Evolutionary conservation across 2,888 invertebrate species (phyloP).

Genomic region (Pyrochroa serraticornis): DNA sequence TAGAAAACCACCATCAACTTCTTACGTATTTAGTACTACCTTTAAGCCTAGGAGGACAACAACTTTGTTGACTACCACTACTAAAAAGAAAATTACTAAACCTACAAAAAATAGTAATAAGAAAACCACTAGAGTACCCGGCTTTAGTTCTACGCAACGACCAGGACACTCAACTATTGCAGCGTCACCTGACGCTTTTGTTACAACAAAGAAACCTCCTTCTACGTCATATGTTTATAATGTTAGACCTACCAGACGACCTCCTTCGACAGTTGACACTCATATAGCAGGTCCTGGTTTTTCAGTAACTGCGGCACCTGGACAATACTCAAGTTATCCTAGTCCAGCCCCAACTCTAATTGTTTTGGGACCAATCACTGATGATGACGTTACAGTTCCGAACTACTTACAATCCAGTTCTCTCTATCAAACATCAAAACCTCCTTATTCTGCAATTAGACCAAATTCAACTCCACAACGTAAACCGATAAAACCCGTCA

Average conservation of each 20-base stretch:
- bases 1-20: conserved; percentile 57
- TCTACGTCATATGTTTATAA: conserved; percentile 58
- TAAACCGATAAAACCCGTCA: conserved; percentile 55
- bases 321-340: conserved; percentile 44
- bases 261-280: conserved; percentile 41
- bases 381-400: conserved; percentile 30
- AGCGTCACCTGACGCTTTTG: conserved; percentile 43
- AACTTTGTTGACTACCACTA: conserved; percentile 19
- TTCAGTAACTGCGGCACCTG: conserved; percentile 44
- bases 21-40: conserved; percentile 57
- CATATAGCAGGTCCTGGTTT: conserved; percentile 47
- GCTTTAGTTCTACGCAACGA: conserved; percentile 52
- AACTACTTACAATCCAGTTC: conserved; percentile 7
- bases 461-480: conserved; percentile 22
- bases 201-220: conserved; percentile 49
- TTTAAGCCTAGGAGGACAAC: conserved; percentile 38
- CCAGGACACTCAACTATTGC: conserved; percentile 50
- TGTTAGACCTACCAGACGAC: conserved; percentile 43
- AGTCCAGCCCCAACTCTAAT: conserved; percentile 65
- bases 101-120: conserved; percentile 24
- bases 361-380: conserved; percentile 62
- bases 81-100: conserved; percentile 18
- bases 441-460: conserved; percentile 39
- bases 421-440: conserved; percentile 41
- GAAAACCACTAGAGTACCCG: conserved; percentile 47